Conservation (phyloP, 2,888 invertebrate species). For the Eretmocerus hayati region DNA sequence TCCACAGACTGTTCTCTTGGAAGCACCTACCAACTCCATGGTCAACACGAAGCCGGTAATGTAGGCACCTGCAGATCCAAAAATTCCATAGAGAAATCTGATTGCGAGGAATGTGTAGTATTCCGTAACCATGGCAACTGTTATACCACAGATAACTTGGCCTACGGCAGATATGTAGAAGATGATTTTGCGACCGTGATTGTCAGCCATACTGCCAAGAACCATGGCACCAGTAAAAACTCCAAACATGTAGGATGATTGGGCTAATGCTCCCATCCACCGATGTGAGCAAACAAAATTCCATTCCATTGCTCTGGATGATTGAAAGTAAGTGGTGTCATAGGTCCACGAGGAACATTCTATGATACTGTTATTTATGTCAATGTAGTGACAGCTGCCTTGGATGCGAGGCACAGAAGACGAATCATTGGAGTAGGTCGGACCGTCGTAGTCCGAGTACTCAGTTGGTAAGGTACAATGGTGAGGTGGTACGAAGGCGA, state of each 20-base stretch:
- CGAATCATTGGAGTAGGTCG: background rate
- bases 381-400: constrained; percentile 57
- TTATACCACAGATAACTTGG: constrained; percentile 60
- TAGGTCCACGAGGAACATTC: constrained; percentile 60
- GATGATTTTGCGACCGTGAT: constrained; percentile 70
- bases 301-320: constrained; percentile 76
- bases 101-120: constrained; percentile 65
- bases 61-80: constrained; percentile 72
- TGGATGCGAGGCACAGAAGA: constrained; percentile 14
- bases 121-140: constrained; percentile 70
- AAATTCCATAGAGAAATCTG: constrained; percentile 69
- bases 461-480: constrained; percentile 26
- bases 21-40: constrained; percentile 79
- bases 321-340: constrained; percentile 64
- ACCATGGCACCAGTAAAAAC: constrained; percentile 73
- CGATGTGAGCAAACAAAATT: constrained; percentile 69
- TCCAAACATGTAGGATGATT: constrained; percentile 75
- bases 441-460: background rate
- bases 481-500: constrained; percentile 73
- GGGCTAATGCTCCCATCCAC: constrained; percentile 77
- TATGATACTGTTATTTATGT: constrained; percentile 37
- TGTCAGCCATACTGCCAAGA: constrained; percentile 73
- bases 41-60: constrained; percentile 61
- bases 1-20: constrained; percentile 72
- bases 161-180: constrained; percentile 70